Conservation (phyloP, 2,888 invertebrate species). For the Hanleya hanleyi region DNA sequence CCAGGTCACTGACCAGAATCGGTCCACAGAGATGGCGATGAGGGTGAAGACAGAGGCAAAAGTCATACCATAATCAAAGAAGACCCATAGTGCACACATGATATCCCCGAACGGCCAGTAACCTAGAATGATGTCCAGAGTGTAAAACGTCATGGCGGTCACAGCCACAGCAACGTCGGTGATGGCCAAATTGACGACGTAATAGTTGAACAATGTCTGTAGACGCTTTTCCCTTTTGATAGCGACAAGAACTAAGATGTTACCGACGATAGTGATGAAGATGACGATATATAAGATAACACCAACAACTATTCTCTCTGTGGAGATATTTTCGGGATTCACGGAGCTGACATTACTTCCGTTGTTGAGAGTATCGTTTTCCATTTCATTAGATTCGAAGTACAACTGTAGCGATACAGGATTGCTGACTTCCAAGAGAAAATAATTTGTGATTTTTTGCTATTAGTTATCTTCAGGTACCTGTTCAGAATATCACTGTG, state of each 20-base stretch:
- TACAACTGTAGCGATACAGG: too few species aligned
- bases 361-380: too few species aligned
- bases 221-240: slow-evolving; percentile 63
- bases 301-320: slow-evolving; percentile 37
- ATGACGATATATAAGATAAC: slow-evolving; percentile 48
- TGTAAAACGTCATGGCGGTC: slow-evolving; percentile 69
- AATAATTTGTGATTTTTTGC: too few species aligned
- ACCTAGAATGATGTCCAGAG: slow-evolving; percentile 63
- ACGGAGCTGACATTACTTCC: too few species aligned
- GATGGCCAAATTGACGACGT: slow-evolving; percentile 53
- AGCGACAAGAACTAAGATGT: slow-evolving; percentile 66
- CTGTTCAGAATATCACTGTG: too few species aligned
- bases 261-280: slow-evolving; percentile 60
- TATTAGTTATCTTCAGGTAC: too few species aligned
- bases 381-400: too few species aligned
- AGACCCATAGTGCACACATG: slow-evolving; percentile 70
- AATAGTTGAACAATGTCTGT: slow-evolving; percentile 68
- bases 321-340: too few species aligned
- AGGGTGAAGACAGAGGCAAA: slow-evolving; percentile 72
- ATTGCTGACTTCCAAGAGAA: too few species aligned
- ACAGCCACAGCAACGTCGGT: slow-evolving; percentile 68
- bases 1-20: slow-evolving; percentile 63
- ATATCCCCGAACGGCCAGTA: slow-evolving; percentile 70
- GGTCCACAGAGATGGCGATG: slow-evolving; percentile 66
- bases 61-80: slow-evolving; percentile 72